phyloP scores from a whole-genome alignment of 2,888 invertebrate genomes.

The Patella caerulea region DNA sequence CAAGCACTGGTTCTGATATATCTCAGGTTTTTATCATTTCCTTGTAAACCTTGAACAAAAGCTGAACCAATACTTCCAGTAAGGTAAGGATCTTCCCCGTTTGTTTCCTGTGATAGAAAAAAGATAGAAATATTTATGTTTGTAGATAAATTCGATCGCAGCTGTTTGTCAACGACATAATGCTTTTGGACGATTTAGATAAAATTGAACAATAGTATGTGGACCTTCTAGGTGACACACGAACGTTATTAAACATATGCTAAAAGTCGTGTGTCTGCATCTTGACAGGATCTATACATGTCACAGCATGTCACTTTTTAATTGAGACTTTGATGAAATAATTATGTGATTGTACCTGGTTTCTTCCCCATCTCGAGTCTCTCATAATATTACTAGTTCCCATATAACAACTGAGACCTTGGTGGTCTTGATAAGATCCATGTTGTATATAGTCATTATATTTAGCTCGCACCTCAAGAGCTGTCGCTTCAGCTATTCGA shows the following conservation, averaged over 20 bases:
- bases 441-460: constrained; percentile 48
- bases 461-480: constrained; percentile 51
- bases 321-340: no score
- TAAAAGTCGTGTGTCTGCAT: no score
- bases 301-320: no score
- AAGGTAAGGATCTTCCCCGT: constrained; percentile 69
- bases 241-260: no score
- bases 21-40: constrained; percentile 46
- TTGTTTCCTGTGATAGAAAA: constrained; percentile 60
- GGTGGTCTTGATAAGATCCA: constrained; percentile 45
- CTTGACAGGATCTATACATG: no score
- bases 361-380: constrained; percentile 69
- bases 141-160: no score
- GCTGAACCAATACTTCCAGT: constrained; percentile 54
- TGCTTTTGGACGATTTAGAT: no score
- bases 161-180: no score
- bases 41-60: constrained; percentile 68
- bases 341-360: constrained; percentile 52
- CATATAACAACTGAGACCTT: constrained; percentile 66
- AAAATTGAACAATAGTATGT: no score
- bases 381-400: constrained; percentile 69
- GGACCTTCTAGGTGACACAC: no score
- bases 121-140: no score
- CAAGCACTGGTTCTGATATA: constrained; percentile 66
- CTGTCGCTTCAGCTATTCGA: constrained; percentile 49